These are phyloP conservation scores for Hemicrepidius hirtus DNA, from an alignment of 2,888 invertebrate genomes.

Conservation along the genomic window DNA sequence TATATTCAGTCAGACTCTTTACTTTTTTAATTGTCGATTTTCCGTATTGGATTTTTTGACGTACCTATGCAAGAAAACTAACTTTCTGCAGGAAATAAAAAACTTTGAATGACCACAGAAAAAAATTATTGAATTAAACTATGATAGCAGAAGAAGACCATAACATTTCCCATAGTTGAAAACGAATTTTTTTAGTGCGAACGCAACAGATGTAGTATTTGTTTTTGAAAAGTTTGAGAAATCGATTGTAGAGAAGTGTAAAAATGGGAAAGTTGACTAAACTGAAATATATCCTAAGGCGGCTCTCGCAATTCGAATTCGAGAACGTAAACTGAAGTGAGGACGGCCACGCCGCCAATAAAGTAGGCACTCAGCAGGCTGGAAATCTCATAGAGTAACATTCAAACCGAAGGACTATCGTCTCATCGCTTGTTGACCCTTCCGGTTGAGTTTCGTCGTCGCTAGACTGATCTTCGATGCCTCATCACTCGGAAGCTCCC, in stretches of 20 bases:
- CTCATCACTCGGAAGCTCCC: conserved; percentile 46
- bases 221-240: background rate
- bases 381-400: conserved; percentile 58
- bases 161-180: too few relatives aligned
- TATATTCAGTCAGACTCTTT: too few relatives aligned
- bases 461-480: conserved; percentile 48
- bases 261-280: conserved; percentile 21
- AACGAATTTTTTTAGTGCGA: too few relatives aligned
- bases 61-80: too few relatives aligned
- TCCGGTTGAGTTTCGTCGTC: conserved; percentile 50
- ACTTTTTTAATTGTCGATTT: too few relatives aligned
- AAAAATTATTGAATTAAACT: too few relatives aligned
- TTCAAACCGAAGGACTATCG: conserved; percentile 52
- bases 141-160: too few relatives aligned
- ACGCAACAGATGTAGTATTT: background rate
- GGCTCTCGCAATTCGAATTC: conserved; percentile 54
- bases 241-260: background rate
- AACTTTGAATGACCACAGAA: too few relatives aligned
- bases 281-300: conserved; percentile 50
- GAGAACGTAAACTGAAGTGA: conserved; percentile 55
- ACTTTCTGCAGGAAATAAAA: too few relatives aligned
- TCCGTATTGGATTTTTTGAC: too few relatives aligned
- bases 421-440: conserved; percentile 51
- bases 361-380: conserved; percentile 57
- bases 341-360: conserved; percentile 54